Evolutionary conservation across 2,888 invertebrate species (phyloP), one percentile per base, ranked within the genome.

Genomic region (Lingula anatina): DNA sequence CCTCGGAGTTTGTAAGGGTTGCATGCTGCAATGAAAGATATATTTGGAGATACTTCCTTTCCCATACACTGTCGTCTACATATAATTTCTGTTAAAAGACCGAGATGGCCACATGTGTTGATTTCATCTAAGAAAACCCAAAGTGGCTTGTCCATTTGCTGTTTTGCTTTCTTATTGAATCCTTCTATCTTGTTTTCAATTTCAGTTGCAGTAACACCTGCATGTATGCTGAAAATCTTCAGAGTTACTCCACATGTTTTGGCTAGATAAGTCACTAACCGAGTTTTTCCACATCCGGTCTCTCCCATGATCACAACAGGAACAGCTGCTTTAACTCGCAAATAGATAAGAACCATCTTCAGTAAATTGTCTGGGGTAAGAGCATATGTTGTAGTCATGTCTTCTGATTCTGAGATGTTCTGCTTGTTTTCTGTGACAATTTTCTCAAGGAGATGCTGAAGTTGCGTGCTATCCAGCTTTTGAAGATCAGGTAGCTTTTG

Each of bases 241-340:
- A 38, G 7, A 21, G 37, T n/a, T 7, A 44, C 38, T 15, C 38
- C 44, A 27, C 49, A 49, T 9, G 41, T 37, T 1, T 18, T n/a
- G 0, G 50, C 26, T 20, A 50, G 24, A 25, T 50, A 50, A 24
- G 41, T 26, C 12, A 50, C 42, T 15, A 50, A 38, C 9, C 46
- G 39, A 26, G 50, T 50, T 43, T 50, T 50, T 35, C 50, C 50
- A 47, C 50, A 50, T 15, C 50, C 50, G 25, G 50, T 50, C 25
- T 50, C 50, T 18, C 50, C 50, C 43, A 50, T 50, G 31, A 50
- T 36, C 1, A 50, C 36, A 23, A 50, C 42, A 41, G 50, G 50
- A 18, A 50, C 27, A 9, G 39, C 38, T 20, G 46, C 41, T 21
- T 31, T 47, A 4, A 42, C 24, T 25, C 49, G 24, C 0, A 44